Base-by-base conservation (phyloP, 2,113 vertebrate genomes). In the Pipa parva region DNA sequence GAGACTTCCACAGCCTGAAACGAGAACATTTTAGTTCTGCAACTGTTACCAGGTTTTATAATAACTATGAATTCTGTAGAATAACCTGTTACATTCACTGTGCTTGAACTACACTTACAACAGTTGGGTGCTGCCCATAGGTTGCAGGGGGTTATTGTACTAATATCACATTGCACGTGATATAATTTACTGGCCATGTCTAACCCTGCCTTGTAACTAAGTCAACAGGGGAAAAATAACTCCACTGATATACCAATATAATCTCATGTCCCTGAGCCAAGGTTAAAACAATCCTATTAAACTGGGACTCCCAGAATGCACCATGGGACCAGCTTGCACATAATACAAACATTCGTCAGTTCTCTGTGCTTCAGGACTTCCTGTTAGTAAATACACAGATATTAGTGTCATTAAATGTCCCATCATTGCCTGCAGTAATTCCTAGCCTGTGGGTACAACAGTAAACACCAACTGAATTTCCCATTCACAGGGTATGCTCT, bases 321-420 rank as follows among this genome's bases (percentile, higher is more conserved):
- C 13, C 11, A 42, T 13, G 17, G 13, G n/a, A 3, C 17, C 59
- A 75, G 52, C 50, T 75, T 24, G 49, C 68, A 71, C 11, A 76
- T 2, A 31, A 1, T 71, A 63, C 21, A 62, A 59, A 42, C 69
- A 57, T 66, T 62, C 66, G 74, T 78, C 72, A 73, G 76, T 60
- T 57, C 31, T 63, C 52, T 10, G 78, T 69, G 75, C 74, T 31
- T 12, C 65, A 70, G 78, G 77, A 72, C 65, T 78, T 85, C 76
- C 70, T 79, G 73, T 73, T 76, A 74, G 76, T 75, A 77, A 37
- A 59, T 63, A 15, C 7, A 72, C 75, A 72, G 18, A 13, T 68
- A 74, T 59, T 56, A 2, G 62, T 7, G 22, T 58, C 46, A 71
- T 76, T 67, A 63, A 71, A 73, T 60, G 48, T 69, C 68, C 29